Percentiles rank a stretch among this genome's conserved stretches.
Conservation (phyloP, 2,113 vertebrate genomes). For the Dipodomys stephensi region DNA sequence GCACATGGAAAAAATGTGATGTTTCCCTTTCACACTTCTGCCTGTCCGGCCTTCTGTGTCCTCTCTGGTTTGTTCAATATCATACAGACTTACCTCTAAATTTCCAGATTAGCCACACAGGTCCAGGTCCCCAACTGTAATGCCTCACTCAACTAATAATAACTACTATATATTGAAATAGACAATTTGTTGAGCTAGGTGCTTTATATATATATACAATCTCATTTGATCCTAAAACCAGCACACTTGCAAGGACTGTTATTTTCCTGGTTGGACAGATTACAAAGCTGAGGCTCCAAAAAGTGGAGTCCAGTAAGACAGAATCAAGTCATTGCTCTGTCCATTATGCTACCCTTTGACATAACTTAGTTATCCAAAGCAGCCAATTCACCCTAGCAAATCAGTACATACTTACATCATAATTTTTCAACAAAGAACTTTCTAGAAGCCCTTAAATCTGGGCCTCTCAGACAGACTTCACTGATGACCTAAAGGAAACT, state of each 20-base stretch:
- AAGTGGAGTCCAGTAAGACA: constrained; percentile 36
- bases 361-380: not conserved
- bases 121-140: not conserved
- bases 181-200: not conserved
- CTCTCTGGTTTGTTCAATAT: not conserved
- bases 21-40: constrained; percentile 33
- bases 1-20: not conserved
- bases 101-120: not conserved
- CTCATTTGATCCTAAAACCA: constrained; percentile 49
- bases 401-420: constrained; percentile 16
- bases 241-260: not conserved
- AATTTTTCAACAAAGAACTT: constrained; percentile 53
- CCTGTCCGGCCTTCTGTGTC: not conserved
- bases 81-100: not conserved
- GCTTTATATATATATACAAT: not conserved
- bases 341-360: not conserved
- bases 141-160: constrained; percentile 21
- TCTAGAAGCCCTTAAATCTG: constrained; percentile 36
- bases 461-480: not conserved
- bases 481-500: constrained; percentile 30
- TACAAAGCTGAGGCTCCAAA: constrained; percentile 37
- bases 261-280: not conserved
- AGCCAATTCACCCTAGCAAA: not conserved
- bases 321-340: not conserved
- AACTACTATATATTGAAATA: constrained; percentile 21